Evolutionary conservation across 2,113 vertebrate genomes (phyloP), one percentile per base, ranked within the genome.

Genomic region (Phaetusa simplex): DNA sequence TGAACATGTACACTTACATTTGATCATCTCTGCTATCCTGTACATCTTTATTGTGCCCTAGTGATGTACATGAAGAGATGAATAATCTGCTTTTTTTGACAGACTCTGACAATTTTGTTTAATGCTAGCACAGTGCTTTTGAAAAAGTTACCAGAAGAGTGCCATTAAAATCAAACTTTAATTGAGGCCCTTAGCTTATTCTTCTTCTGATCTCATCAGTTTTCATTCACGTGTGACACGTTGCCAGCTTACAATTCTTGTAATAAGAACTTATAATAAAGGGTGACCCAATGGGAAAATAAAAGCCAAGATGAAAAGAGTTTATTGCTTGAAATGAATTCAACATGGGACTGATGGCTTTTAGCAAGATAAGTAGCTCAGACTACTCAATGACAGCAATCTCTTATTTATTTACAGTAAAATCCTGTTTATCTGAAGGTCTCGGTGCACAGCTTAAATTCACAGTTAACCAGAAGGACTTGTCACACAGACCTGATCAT

Each of bases 261-360:
- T 69, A 94, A 85, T 93, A 96, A 96, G 95, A 83, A 66, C 13
- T 82, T 95, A 86, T 55, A 95, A 87, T 89, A 93, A 97, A 97
- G 79, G 40, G 47, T 92, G 55, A 7, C 36, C 78, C 91, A 89
- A 32, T 56, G 79, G 71, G 82, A 95, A 87, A 90, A 85, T 95
- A 93, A 96, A 95, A 97, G 18, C 77, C 19, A 86, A 82, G 43
- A 92, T 27, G 14, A 89, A 93, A 94, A 88, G 21, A 94, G 14
- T 53, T 86, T 56, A 95, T 91, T 96, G 18, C 53, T 88, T 81
- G 82, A 94, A 71, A 62, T 88, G 43, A 95, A 82, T 96, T 95
- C 90, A 93, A 34, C 40, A 42, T 17, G 65, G 40, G 58, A 78
- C 67, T 90, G 84, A 64, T 61, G n/a, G 52, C 53, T 62, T 90